phyloP scores from a whole-genome alignment of 2,888 invertebrate species.

The Dasysyrphus tricinctus region DNA sequence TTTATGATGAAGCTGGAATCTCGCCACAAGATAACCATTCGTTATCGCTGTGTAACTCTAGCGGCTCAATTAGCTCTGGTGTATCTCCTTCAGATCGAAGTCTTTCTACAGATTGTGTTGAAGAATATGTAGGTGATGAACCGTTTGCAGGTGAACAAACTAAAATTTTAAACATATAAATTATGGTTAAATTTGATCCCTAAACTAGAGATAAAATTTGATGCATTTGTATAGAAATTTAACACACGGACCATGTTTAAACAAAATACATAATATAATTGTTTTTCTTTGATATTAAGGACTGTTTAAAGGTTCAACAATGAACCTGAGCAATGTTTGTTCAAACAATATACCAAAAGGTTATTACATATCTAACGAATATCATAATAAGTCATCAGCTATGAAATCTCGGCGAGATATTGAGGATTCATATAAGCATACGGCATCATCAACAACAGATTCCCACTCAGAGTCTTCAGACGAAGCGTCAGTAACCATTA shows the following conservation, averaged over 20 bases:
- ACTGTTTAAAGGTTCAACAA: conserved; percentile 92
- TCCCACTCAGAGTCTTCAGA: conserved; percentile 20
- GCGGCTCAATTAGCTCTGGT: conserved; percentile 89
- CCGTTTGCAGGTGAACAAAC: conserved; percentile 91
- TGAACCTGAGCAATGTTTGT: conserved; percentile 86
- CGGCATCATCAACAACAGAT: conserved; percentile 8
- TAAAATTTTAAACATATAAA: not conserved
- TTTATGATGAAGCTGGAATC: conserved; percentile 83
- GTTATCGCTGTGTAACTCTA: conserved; percentile 56
- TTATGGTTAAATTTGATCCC: not conserved
- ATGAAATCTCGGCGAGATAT: conserved; percentile 29
- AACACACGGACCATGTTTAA: not conserved
- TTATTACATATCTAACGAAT: conserved; percentile 14
- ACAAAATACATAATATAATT: not conserved
- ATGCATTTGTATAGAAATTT: not conserved
- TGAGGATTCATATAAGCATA: conserved; percentile 1
- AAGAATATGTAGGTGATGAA: conserved; percentile 93
- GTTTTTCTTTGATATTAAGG: conserved; percentile 84
- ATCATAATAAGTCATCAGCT: not conserved
- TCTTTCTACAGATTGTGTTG: conserved; percentile 90
- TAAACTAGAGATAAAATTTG: not conserved
- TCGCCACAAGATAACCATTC: conserved; percentile 76
- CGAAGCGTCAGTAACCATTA: conserved; percentile 6
- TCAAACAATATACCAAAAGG: conserved; percentile 11
- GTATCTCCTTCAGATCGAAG: conserved; percentile 90